These are phyloP conservation scores for Nephrocerus scutellatus DNA, from an alignment of 2,888 invertebrate species.

Conservation along the genomic window DNA sequence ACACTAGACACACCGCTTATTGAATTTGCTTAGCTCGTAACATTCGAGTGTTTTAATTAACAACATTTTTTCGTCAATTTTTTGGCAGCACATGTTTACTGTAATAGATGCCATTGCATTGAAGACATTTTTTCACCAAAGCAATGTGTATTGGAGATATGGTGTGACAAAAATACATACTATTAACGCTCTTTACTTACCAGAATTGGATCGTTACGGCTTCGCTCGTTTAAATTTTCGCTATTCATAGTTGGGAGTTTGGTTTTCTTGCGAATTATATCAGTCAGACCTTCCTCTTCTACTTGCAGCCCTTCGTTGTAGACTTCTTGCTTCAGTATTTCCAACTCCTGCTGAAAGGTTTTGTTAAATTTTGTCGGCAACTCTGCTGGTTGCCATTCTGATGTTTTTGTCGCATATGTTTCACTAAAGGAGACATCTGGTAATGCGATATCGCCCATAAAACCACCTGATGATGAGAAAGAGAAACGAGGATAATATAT, in stretches of 20 bases:
- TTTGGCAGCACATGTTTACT: no score
- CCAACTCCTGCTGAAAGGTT: constrained; percentile 68
- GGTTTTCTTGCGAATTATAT: constrained; percentile 63
- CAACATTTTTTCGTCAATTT: no score
- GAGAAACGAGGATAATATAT: constrained; percentile 6
- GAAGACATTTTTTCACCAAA: no score
- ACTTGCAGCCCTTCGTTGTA: constrained; percentile 74
- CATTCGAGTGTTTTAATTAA: no score
- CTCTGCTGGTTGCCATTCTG: constrained; percentile 25
- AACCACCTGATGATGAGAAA: constrained; percentile 58
- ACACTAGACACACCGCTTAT: no score
- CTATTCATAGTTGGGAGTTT: constrained; percentile 55
- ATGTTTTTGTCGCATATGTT: constrained; percentile 24
- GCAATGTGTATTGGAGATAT: no score
- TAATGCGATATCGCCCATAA: constrained; percentile 78
- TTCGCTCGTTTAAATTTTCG: constrained; percentile 46
- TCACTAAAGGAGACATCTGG: constrained; percentile 50
- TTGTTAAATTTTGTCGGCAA: constrained; percentile 52
- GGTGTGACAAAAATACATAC: no score
- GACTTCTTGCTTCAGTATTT: constrained; percentile 74
- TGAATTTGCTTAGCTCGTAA: no score
- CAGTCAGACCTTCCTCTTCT: constrained; percentile 75
- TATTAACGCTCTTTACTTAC: constrained; percentile 34
- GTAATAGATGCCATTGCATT: no score
- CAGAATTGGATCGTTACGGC: constrained; percentile 31